Evolutionary conservation across 1,140 invertebrate species (phyloP).

Genomic region (Kradibia gibbosae): DNA sequence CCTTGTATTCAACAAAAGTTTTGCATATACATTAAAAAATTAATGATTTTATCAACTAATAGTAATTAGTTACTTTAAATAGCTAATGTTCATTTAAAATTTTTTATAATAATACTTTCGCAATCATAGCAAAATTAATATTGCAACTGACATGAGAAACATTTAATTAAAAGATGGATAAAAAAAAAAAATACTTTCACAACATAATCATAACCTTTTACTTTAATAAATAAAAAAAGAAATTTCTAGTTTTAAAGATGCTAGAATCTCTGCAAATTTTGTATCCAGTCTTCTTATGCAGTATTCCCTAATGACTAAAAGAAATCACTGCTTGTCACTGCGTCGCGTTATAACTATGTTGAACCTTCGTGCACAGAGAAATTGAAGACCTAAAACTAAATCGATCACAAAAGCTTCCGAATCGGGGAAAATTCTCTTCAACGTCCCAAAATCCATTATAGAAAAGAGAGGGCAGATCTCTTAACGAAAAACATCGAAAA

Average conservation of each 20-base stretch:
- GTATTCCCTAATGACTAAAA: constrained; percentile 24
- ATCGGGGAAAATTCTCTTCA: constrained; percentile 36
- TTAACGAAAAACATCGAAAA: background rate
- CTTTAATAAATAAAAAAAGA: background rate
- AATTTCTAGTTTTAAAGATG: background rate
- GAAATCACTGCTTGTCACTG: background rate
- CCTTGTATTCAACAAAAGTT: too few relatives aligned
- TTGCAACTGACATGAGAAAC: too few relatives aligned
- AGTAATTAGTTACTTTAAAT: too few relatives aligned
- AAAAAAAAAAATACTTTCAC: too few relatives aligned
- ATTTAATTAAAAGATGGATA: too few relatives aligned
- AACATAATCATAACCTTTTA: too few relatives aligned
- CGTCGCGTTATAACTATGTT: background rate
- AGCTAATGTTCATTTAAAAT: too few relatives aligned
- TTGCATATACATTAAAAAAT: too few relatives aligned
- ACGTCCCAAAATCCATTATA: constrained; percentile 24
- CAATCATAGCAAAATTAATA: too few relatives aligned
- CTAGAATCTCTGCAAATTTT: background rate
- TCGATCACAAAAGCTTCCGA: constrained; percentile 39
- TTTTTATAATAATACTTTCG: too few relatives aligned
- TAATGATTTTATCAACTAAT: too few relatives aligned
- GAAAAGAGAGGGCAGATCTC: constrained; percentile 20
- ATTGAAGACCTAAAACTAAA: constrained; percentile 18
- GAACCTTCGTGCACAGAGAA: background rate
- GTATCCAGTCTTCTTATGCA: too few relatives aligned